Percentiles rank a stretch among this genome's conserved stretches.
phyloP scores from a whole-genome alignment of 2,113 vertebrate genomes.

The Parus major region DNA sequence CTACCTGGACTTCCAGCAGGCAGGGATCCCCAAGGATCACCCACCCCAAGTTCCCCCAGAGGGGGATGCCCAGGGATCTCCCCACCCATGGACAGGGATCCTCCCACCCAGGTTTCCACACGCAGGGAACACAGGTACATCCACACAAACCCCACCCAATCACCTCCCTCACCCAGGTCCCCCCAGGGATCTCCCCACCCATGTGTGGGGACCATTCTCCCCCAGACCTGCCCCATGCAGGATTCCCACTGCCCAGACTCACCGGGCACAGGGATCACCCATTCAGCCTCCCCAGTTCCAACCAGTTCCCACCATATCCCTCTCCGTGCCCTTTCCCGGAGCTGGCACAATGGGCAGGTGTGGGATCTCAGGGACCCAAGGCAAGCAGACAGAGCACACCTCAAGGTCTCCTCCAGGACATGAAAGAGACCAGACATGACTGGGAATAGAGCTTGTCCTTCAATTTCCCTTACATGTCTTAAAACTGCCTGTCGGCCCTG shows the following conservation, averaged over 20 bases:
- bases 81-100: neutral
- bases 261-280: neutral
- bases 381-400: neutral
- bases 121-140: neutral
- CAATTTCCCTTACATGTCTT: neutral
- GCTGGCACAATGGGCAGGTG: accelerated
- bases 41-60: no score
- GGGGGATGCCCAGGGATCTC: neutral
- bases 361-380: neutral
- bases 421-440: neutral
- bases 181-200: neutral
- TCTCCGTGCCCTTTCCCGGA: accelerated
- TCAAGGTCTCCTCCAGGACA: neutral
- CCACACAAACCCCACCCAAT: neutral
- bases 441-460: neutral
- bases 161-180: neutral
- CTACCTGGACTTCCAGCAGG: no score
- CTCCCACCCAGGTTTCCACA: neutral
- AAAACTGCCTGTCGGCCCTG: neutral
- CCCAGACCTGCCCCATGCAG: no score
- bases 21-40: neutral
- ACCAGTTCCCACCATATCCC: neutral
- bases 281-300: neutral
- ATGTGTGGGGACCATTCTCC: neutral
- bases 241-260: neutral